phyloP scores from a whole-genome alignment of 1,140 invertebrate species.

The Drosophila arawakana region DNA sequence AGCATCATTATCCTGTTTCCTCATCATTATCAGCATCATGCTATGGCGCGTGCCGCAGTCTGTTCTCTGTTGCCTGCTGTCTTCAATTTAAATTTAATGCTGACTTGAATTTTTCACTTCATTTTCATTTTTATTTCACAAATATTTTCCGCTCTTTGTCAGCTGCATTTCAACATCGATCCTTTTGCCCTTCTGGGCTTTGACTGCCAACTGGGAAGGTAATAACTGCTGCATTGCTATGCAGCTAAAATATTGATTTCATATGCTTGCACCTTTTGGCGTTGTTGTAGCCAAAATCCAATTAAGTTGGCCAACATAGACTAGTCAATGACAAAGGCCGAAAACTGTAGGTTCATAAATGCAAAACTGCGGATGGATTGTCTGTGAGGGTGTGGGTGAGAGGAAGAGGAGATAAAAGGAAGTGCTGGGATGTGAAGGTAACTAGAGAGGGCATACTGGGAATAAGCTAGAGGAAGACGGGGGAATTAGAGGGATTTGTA shows the following conservation, averaged over 20 bases:
- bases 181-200: conserved; percentile 23
- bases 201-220: background rate
- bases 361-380: conserved; percentile 5
- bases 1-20: conserved; percentile 7
- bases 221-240: background rate
- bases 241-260: conserved; percentile 38
- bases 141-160: conserved; percentile 20
- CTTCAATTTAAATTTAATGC: conserved; percentile 40
- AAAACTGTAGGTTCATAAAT: conserved; percentile 12
- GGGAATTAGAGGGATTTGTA: background rate
- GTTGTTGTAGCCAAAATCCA: conserved; percentile 48
- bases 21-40: conserved; percentile 27
- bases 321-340: conserved; percentile 32
- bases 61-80: conserved; percentile 17
- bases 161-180: conserved; percentile 27
- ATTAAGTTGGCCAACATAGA: conserved; percentile 59
- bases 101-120: conserved; percentile 48
- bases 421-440: background rate
- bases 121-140: background rate
- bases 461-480: background rate
- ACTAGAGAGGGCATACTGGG: background rate
- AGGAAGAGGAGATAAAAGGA: background rate
- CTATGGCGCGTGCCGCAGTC: conserved; percentile 61
- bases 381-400: background rate
- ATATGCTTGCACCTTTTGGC: conserved; percentile 21